phyloP scores from a whole-genome alignment of 2,888 invertebrate species.

The Ferdinandea cuprea region DNA sequence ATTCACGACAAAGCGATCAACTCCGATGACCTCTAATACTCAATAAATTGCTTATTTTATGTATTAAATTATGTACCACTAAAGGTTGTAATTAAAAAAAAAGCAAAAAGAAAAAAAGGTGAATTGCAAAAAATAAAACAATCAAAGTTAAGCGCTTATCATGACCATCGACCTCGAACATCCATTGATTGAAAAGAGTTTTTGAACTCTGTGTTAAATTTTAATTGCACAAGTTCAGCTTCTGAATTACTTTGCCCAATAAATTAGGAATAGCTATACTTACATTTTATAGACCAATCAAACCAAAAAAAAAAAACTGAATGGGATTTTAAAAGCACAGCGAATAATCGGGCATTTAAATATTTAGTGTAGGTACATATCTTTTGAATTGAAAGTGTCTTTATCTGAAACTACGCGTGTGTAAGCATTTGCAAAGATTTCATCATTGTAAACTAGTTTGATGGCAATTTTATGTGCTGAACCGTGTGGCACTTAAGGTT shows the following conservation, averaged over 20 bases:
- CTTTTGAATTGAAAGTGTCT: constrained; percentile 10
- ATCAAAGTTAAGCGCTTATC: neutral
- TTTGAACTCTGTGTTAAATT: constrained; percentile 1
- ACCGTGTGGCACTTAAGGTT: neutral
- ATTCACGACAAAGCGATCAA: neutral
- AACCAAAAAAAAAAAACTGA: constrained; percentile 20
- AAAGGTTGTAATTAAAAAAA: neutral
- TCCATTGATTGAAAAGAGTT: constrained; percentile 34
- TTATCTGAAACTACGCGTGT: neutral
- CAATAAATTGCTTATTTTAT: constrained; percentile 8
- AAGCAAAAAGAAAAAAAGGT: too few relatives aligned
- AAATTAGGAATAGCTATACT: constrained; percentile 36
- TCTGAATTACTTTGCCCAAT: constrained; percentile 50
- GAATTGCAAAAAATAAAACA: constrained; percentile 14
- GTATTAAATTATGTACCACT: neutral
- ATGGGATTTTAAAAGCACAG: constrained; percentile 9
- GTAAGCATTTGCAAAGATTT: too few relatives aligned
- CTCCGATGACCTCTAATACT: neutral
- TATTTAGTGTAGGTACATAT: too few relatives aligned
- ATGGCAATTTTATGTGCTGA: constrained; percentile 2
- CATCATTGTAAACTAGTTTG: neutral
- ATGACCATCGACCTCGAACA: neutral
- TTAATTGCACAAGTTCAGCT: constrained; percentile 33
- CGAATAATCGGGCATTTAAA: constrained; percentile 8
- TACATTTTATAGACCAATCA: constrained; percentile 36